phyloP scores from a whole-genome alignment of 2,113 vertebrate species.

The Ammodytes marinus region DNA sequence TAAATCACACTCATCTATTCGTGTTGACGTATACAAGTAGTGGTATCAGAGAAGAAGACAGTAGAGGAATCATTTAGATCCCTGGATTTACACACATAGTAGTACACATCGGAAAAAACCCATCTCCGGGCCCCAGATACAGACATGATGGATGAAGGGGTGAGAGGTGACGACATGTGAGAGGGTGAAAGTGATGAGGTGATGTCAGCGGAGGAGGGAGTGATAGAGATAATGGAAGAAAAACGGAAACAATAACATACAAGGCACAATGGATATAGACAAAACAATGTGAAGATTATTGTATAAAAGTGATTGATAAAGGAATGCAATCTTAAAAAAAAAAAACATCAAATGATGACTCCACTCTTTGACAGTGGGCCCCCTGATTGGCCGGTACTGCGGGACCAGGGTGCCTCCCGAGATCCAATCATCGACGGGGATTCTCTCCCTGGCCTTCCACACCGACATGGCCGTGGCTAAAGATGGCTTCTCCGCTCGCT shows the following conservation, averaged over 20 bases:
- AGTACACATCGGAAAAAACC: constrained; percentile 18
- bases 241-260: not conserved
- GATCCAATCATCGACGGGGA: constrained; percentile 94
- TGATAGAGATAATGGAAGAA: constrained; percentile 18
- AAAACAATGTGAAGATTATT: constrained; percentile 27
- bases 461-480: constrained; percentile 98
- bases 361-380: constrained; percentile 87
- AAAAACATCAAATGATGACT: not conserved
- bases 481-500: constrained; percentile 96
- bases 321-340: not conserved
- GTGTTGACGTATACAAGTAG: constrained; percentile 74
- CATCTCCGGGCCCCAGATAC: constrained; percentile 27
- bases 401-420: constrained; percentile 93
- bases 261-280: constrained; percentile 8
- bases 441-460: constrained; percentile 96
- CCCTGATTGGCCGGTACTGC: constrained; percentile 97
- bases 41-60: constrained; percentile 65
- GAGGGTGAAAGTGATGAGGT: constrained; percentile 38
- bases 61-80: constrained; percentile 62
- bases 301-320: constrained; percentile 18
- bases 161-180: constrained; percentile 46
- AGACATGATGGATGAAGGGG: constrained; percentile 38
- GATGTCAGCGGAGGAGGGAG: constrained; percentile 29
- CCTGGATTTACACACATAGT: constrained; percentile 45
- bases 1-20: constrained; percentile 74